Percentiles rank a stretch among this genome's conserved stretches.
These are phyloP conservation scores for Scomber scombrus DNA, from an alignment of 2,113 vertebrate genomes.

Conservation along the genomic window DNA sequence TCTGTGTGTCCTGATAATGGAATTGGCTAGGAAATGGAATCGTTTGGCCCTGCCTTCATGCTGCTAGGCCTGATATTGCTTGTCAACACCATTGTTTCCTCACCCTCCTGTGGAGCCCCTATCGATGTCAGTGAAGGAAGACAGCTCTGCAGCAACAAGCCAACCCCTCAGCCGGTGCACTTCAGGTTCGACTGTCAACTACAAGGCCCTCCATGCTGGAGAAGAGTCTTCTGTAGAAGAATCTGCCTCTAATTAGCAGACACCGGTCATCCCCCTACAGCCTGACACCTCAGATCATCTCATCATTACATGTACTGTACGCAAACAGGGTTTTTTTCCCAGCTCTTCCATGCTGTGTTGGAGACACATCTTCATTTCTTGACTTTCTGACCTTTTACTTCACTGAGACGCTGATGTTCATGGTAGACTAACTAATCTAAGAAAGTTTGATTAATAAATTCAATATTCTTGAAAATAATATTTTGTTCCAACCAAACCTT, in stretches of 20 bases:
- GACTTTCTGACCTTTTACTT: slow-evolving; percentile 24
- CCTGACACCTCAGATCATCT: slow-evolving; percentile 38
- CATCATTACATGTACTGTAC: not conserved
- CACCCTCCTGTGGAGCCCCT: slow-evolving; percentile 69
- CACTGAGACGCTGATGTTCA: slow-evolving; percentile 2
- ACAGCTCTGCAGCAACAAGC: slow-evolving; percentile 62
- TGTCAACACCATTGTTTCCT: slow-evolving; percentile 79
- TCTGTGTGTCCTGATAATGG: slow-evolving; percentile 81
- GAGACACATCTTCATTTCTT: slow-evolving; percentile 3
- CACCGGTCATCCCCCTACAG: slow-evolving; percentile 15
- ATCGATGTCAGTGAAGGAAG: slow-evolving; percentile 73
- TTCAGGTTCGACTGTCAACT: slow-evolving; percentile 56
- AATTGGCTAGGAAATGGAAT: slow-evolving; percentile 81
- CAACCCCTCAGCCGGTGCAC: slow-evolving; percentile 58
- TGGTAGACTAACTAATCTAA: no score
- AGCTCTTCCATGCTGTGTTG: slow-evolving; percentile 1
- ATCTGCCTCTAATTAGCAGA: slow-evolving; percentile 57
- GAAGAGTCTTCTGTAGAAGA: slow-evolving; percentile 45
- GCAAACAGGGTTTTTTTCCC: slow-evolving; percentile 9
- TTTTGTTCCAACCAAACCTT: no score
- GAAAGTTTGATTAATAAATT: no score
- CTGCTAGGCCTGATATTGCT: slow-evolving; percentile 72
- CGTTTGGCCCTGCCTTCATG: slow-evolving; percentile 75
- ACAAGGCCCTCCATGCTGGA: slow-evolving; percentile 59
- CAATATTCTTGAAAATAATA: no score